Conservation (phyloP, 2,113 vertebrate genomes). For the Camelus bactrianus region DNA sequence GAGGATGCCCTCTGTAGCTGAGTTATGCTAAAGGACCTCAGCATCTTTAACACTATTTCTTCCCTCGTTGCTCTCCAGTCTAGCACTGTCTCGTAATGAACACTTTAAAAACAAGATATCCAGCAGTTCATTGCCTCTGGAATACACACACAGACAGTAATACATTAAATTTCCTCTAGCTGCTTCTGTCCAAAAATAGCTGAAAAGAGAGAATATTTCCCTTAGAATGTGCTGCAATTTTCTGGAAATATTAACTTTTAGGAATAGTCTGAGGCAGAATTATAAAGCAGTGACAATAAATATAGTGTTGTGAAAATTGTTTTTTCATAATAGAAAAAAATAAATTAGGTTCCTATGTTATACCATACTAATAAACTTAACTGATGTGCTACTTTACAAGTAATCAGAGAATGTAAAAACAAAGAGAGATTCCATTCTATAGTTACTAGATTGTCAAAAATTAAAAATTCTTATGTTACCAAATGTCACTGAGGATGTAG, state of each 20-base stretch:
- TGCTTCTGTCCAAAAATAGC: background rate
- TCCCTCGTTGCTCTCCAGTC: background rate
- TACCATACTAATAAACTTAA: background rate
- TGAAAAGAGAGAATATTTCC: background rate
- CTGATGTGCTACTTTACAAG: background rate
- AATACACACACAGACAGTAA: background rate
- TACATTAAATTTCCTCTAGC: background rate
- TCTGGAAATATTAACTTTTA: background rate
- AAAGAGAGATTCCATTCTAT: background rate
- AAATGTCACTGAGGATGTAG: background rate
- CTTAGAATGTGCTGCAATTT: background rate
- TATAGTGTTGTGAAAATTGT: background rate
- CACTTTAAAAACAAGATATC: slow-evolving; percentile 20
- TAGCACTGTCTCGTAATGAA: background rate
- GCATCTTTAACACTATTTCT: background rate
- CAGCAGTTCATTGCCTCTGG: background rate
- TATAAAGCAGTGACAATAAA: background rate
- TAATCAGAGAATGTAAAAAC: background rate
- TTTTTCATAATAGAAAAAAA: background rate
- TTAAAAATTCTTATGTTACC: background rate
- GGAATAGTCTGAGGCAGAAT: background rate
- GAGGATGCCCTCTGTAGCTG: background rate
- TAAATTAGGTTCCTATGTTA: background rate
- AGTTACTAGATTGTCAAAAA: background rate
- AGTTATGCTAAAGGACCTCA: background rate